These are phyloP conservation scores for Pycnomerus fuliginosus DNA, from an alignment of 2,888 invertebrate species.

Conservation along the genomic window DNA sequence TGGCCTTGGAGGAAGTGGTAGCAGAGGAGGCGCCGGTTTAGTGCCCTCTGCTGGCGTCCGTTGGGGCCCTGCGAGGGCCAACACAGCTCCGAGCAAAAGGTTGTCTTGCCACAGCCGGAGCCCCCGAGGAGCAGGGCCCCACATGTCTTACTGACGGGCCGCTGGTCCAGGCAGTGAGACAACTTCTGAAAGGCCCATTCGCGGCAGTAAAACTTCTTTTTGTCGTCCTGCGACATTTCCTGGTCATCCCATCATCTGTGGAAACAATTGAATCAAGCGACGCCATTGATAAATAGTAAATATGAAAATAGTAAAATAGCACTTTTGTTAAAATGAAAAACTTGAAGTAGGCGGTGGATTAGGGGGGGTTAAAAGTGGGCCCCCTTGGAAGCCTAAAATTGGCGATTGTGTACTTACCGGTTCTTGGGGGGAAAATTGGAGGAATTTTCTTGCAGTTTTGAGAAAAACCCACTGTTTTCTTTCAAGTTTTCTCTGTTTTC, in stretches of 20 bases:
- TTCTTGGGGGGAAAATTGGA: too few relatives aligned
- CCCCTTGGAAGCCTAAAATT: too few relatives aligned
- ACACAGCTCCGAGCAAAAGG: constrained; percentile 78
- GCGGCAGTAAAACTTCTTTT: constrained; percentile 81
- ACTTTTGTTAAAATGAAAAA: constrained; percentile 25
- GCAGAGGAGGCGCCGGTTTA: constrained; percentile 79
- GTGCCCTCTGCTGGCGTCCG: constrained; percentile 68
- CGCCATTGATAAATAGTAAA: constrained; percentile 11
- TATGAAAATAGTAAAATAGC: constrained; percentile 15
- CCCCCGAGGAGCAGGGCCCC: constrained; percentile 86
- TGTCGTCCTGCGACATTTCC: constrained; percentile 55
- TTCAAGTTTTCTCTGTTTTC: constrained; percentile 38
- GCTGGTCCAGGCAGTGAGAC: constrained; percentile 85
- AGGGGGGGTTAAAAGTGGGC: too few relatives aligned
- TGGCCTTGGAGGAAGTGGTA: constrained; percentile 87
- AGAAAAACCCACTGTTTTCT: constrained; percentile 30
- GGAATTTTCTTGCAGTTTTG: too few relatives aligned
- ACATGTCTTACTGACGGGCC: constrained; percentile 80
- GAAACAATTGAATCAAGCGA: constrained; percentile 10
- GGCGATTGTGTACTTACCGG: too few relatives aligned
- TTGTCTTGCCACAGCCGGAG: constrained; percentile 93
- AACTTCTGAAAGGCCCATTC: constrained; percentile 97
- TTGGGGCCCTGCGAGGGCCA: constrained; percentile 68
- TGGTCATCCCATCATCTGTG: constrained; percentile 25
- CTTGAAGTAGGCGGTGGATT: constrained; percentile 1